Evolutionary conservation across 2,797 vertebrate species (phyloP), one percentile per base, ranked within the genome.

Genomic region (Pogonophryne albipinna): DNA sequence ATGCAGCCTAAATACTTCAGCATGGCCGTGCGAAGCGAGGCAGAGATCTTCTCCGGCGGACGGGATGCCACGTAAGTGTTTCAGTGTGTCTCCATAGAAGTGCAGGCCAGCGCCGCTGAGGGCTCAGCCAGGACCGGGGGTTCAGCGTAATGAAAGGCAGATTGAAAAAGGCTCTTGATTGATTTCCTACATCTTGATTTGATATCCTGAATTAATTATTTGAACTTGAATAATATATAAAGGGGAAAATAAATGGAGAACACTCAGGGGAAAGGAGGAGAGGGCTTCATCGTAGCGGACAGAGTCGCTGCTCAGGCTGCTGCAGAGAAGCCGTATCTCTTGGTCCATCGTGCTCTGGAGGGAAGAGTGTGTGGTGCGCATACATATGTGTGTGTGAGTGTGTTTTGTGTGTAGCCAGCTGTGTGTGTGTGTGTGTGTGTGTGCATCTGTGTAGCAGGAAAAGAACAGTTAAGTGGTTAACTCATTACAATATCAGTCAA

Each of bases 141-240:
- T 87, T 89, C 56, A 59, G 77, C 19, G 53, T 94, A 95, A 96
- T 95, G 91, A 93, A 94, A 94, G 86, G 82, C 95, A 95, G 93
- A 90, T 83, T 88, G 89, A 87, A 89, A 92, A 86, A 85, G 86
- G 87, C 85, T 91, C 92, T 93, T 92, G 94, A 95, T 95, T 94
- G 92, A 95, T 95, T 96, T 95, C 94, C 94, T 92, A 94, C 95
- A 95, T 95, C 94, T 95, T 95, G 95, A 94, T 94, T 94, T 94
- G 93, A 96, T 96, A 95, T 96, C 95, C 95, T 95, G 94, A 95
- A 95, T 95, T 95, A 95, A 96, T 95, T 94, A 95, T 93, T 95
- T 92, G 90, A 93, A 95, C 93, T 93, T 95, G 94, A 95, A 95
- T 95, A 94, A 96, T 95, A 95, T 95, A 95, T 95, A 91, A 93